Evolutionary conservation across 2,797 vertebrate genomes (phyloP), one percentile per base, ranked within the genome.

Genomic region (Lepus oiostolus): DNA sequence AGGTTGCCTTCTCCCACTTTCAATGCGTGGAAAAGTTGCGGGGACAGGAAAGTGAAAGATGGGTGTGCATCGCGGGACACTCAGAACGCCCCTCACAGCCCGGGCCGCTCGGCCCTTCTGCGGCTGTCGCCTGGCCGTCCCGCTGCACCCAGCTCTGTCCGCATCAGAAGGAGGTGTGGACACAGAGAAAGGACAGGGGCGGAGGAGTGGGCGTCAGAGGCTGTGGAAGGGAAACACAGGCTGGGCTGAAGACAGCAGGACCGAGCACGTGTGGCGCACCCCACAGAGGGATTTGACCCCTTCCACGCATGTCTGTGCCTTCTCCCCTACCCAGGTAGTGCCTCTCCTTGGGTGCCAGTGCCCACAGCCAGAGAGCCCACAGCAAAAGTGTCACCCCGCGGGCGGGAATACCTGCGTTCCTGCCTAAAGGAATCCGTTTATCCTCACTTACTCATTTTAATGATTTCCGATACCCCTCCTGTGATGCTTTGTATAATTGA

Each of bases 361-460:
- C 1, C 21, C 26, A 58, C 68, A 83, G 4, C 12, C 22, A 81
- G 24, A 86, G 35, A 67, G 58, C 12, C 11, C 67, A 26, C 42
- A 26, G 80, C 3, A 35, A 79, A 93, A 85, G 26, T 47, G 22
- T 58, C 26, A 52, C 42, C 42, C 42, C 42, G 8, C 3, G 60
- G 35, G 2, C 38, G 81, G 19, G 3, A 63, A 47, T n/a, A 13
- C 22, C 26, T 14, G 63, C 67, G 75, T 84, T 81, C 11, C 60
- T n/a, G 17, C 47, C 63, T 22, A 76, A 85, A 84, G n/a, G 3
- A 71, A 65, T 77, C 4, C 21, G 12, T n/a, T 38, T 62, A 50
- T 88, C 50, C 68, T 75, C 12, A 21, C 22, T n/a, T 77, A 88
- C 62, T 75, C 24, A 32, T 88, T 88, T 91, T 47, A 92, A 80